Conservation (phyloP, 2,888 invertebrate genomes). For the Gasteruption jaculator region DNA sequence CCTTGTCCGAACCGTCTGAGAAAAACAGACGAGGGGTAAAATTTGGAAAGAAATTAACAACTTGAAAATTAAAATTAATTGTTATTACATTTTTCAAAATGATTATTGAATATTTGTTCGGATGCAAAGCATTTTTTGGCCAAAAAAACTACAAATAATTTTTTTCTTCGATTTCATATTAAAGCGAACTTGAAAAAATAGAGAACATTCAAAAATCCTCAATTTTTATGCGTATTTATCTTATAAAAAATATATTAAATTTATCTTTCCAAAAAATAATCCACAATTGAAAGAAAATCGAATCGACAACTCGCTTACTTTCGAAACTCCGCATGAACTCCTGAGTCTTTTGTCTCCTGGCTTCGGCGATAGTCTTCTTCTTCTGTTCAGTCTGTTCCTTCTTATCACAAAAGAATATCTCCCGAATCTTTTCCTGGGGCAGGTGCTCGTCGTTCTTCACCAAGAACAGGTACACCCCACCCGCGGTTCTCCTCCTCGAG, state of each 20-base stretch:
- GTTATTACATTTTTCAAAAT: too few species aligned
- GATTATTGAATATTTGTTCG: too few species aligned
- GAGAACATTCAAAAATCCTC: too few species aligned
- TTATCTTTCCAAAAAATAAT: constrained; percentile 1
- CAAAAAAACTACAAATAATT: too few species aligned
- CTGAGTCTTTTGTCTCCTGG: constrained; percentile 62
- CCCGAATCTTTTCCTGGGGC: constrained; percentile 62
- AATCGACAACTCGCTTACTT: constrained; percentile 34
- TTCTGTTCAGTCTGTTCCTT: constrained; percentile 57
- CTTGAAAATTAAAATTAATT: too few species aligned
- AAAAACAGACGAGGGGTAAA: too few species aligned
- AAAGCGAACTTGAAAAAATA: too few species aligned
- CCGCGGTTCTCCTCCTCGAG: constrained; percentile 76
- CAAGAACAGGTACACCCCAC: constrained; percentile 81
- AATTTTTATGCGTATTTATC: too few species aligned
- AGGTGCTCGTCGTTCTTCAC: constrained; percentile 68
- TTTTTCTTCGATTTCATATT: too few species aligned
- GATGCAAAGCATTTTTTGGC: too few species aligned
- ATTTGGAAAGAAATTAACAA: too few species aligned
- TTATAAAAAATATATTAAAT: constrained; percentile 1
- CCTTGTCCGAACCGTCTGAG: constrained; percentile 54
- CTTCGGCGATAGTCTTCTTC: constrained; percentile 56
- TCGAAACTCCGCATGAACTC: constrained; percentile 55
- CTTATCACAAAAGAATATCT: constrained; percentile 67
- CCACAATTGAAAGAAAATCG: constrained; percentile 2